Percentiles rank a stretch among this genome's conserved stretches.
phyloP scores from a whole-genome alignment of 2,888 invertebrate genomes.

The Aelia acuminata region DNA sequence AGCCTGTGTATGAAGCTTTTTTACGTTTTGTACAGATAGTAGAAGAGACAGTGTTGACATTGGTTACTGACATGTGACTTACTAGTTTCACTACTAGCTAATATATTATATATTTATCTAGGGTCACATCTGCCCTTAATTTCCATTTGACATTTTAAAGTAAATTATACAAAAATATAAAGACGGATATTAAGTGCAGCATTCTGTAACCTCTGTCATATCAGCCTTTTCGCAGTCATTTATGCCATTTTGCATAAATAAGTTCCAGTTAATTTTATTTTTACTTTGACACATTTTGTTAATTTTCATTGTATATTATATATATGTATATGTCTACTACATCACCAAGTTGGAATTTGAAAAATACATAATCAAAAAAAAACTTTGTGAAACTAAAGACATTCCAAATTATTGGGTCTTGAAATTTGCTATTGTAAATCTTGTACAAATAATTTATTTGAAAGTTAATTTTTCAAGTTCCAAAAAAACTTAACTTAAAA shows the following conservation, averaged over 20 bases:
- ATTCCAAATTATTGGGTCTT: constrained; percentile 57
- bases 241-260: constrained; percentile 55
- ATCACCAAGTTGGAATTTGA: constrained; percentile 61
- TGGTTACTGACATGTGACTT: constrained; percentile 62
- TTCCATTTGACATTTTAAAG: constrained; percentile 33
- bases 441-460: constrained; percentile 59
- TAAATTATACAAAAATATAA: constrained; percentile 43
- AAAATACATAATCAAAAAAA: constrained; percentile 56
- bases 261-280: constrained; percentile 57
- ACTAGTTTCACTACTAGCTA: constrained; percentile 38
- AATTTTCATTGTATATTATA: constrained; percentile 59
- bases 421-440: constrained; percentile 55
- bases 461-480: constrained; percentile 59
- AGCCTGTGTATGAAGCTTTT: constrained; percentile 61
- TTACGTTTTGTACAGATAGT: constrained; percentile 59
- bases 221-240: constrained; percentile 61
- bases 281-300: constrained; percentile 58
- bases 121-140: constrained; percentile 60
- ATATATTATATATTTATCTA: constrained; percentile 48
- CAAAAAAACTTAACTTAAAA: constrained; percentile 54
- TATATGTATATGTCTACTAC: constrained; percentile 60
- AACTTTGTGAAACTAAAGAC: constrained; percentile 53
- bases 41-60: constrained; percentile 64
- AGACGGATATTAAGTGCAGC: constrained; percentile 58
- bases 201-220: constrained; percentile 64